Evolutionary conservation across 2,113 vertebrate genomes (phyloP).

Genomic region (Xenotilapia caudafasciata): DNA sequence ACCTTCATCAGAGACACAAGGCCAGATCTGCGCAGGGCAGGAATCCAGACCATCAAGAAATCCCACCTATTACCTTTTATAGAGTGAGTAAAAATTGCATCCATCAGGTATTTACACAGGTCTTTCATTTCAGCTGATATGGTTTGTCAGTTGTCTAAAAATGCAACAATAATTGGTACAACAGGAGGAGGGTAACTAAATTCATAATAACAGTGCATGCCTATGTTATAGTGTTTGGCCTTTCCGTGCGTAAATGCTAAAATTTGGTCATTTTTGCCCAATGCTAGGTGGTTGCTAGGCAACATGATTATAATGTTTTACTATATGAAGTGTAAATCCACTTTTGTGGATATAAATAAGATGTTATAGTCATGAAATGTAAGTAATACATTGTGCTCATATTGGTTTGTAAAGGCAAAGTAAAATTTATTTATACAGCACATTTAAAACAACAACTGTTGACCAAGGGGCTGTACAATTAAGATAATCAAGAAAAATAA

Average conservation of each 20-base stretch:
- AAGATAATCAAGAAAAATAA: not conserved
- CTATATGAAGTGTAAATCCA: not conserved
- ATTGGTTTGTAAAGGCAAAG: not conserved
- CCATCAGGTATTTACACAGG: not conserved
- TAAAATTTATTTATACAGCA: not conserved
- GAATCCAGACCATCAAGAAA: constrained; percentile 82
- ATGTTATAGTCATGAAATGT: not conserved
- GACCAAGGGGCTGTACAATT: not conserved
- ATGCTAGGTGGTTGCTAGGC: not conserved
- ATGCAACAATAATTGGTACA: not conserved
- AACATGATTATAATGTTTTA: not conserved
- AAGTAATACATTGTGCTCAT: not conserved
- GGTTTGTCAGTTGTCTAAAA: not conserved
- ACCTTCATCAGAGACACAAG: constrained; percentile 67
- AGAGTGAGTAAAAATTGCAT: constrained; percentile 73
- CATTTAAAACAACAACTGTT: not conserved
- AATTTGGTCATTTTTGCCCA: not conserved
- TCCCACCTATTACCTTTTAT: constrained; percentile 76
- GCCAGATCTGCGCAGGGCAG: constrained; percentile 70
- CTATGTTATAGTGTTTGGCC: not conserved
- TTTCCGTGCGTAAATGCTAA: not conserved
- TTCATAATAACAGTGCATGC: not conserved
- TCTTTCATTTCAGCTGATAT: not conserved
- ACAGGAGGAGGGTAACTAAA: not conserved
- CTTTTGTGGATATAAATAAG: not conserved